These are phyloP conservation scores for Lagodon rhomboides DNA, from an alignment of 2,797 vertebrate genomes.

Conservation along the genomic window DNA sequence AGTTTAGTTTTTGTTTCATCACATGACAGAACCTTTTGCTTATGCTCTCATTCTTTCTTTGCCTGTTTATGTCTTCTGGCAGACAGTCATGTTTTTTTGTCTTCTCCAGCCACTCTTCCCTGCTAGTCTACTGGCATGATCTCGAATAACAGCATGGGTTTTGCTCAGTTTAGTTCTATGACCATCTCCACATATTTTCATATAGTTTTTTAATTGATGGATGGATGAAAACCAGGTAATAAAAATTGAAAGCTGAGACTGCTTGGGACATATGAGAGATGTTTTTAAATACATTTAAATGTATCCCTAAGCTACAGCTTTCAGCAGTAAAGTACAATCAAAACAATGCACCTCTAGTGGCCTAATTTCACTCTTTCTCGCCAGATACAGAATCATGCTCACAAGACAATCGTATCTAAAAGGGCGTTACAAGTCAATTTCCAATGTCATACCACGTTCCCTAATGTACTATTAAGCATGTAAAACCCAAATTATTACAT, in stretches of 20 bases:
- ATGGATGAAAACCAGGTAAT: background rate
- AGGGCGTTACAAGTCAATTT: background rate
- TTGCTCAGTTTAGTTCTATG: background rate
- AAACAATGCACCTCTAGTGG: background rate
- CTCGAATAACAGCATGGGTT: background rate
- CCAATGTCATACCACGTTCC: background rate
- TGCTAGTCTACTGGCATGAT: background rate
- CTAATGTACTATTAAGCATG: background rate
- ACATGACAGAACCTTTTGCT: background rate
- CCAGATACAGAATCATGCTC: background rate
- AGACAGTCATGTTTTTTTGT: background rate
- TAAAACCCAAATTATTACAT: constrained; percentile 2
- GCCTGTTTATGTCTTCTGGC: background rate
- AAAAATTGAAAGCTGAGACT: background rate
- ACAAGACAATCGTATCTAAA: constrained; percentile 7
- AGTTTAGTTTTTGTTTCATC: background rate
- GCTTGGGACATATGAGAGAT: background rate
- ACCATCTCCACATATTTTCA: background rate
- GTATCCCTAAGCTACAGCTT: too few relatives aligned
- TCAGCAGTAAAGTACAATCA: too few relatives aligned
- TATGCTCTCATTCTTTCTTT: background rate
- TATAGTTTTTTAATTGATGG: background rate
- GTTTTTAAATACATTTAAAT: too few relatives aligned
- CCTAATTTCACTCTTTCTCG: background rate
- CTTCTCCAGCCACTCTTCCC: background rate